Evolutionary conservation across 2,113 vertebrate genomes (phyloP), one percentile per base, ranked within the genome.

Genomic region (Thamnaconus septentrionalis): DNA sequence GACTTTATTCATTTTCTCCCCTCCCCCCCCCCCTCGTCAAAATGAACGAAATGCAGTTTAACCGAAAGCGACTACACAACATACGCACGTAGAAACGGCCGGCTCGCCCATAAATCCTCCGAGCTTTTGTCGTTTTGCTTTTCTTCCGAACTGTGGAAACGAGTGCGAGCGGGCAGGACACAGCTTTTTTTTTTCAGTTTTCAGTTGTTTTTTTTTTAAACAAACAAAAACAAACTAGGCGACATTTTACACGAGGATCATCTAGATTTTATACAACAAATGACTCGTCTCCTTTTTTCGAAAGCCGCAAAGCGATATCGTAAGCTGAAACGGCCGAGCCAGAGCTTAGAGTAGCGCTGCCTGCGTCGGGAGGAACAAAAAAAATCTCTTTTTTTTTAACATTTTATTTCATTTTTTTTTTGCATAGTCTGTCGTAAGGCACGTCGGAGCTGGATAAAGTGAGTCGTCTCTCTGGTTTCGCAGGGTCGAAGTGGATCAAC

Each of bases 351-450:
- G 18, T 2, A 31, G 18, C 18, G 18, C 18, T 81, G 86, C 80
- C 80, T 75, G 83, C 85, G 91, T 92, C 87, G 91, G 92, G 89
- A 93, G 91, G 87, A 80, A 82, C 76, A 78, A 78, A 72, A 77
- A 79, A 8, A 48, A 69, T 60, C 3, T 5, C 18, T 3, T 11
- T 54, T 31, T 7, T 5, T 55, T 41, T 31, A 31, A 31, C 18
- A 31, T 31, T 4, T 4, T 45, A 10, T 61, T 41, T 48, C 41
- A n/a, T 64, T 39, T 50, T 45, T 63, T 10, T 89, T 69, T 96
- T 99, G 96, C 96, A 98, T 98, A 98, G 96, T 94, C 91, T 90
- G 83, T 8, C 84, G 79, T 92, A 98, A 98, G 96, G 97, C 97
- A 99, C 97, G 46, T 88, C 43, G 84, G 87, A 79, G 75, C 71